Percentiles rank a stretch among this genome's conserved stretches.
Evolutionary conservation across 1,140 invertebrate genomes (phyloP).

Genomic region (Ostrea denselamellosa): DNA sequence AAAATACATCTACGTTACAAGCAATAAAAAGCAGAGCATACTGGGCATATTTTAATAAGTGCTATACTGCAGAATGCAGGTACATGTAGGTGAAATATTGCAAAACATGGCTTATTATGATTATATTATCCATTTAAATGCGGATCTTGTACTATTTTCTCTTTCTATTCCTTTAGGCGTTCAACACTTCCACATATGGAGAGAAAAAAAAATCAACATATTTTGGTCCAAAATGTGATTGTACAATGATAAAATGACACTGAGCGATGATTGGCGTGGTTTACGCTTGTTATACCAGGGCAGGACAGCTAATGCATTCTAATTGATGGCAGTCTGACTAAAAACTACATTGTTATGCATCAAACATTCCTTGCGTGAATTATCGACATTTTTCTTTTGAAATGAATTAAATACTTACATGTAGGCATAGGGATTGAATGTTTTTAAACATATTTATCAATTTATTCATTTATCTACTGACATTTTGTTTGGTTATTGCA

Average conservation of each 20-base stretch:
- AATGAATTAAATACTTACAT: background rate
- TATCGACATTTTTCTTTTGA: background rate
- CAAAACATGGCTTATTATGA: background rate
- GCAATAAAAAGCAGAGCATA: no score
- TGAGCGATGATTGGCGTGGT: background rate
- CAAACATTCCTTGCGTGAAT: constrained; percentile 8
- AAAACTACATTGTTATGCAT: background rate
- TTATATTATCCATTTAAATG: background rate
- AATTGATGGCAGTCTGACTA: background rate
- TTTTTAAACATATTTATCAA: background rate
- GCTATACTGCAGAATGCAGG: no score
- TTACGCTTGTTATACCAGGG: background rate
- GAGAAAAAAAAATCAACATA: background rate
- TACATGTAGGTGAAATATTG: background rate
- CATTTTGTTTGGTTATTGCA: background rate
- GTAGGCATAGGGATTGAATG: background rate
- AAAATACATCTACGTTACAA: background rate
- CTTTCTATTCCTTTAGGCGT: background rate
- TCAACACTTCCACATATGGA: background rate
- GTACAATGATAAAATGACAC: constrained; percentile 12
- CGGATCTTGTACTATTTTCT: no score
- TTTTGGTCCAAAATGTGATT: background rate
- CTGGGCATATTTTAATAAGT: no score
- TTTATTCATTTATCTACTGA: background rate
- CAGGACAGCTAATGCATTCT: background rate